phyloP scores from a whole-genome alignment of 2,888 invertebrate species.

The Epinotia brunnichana region DNA sequence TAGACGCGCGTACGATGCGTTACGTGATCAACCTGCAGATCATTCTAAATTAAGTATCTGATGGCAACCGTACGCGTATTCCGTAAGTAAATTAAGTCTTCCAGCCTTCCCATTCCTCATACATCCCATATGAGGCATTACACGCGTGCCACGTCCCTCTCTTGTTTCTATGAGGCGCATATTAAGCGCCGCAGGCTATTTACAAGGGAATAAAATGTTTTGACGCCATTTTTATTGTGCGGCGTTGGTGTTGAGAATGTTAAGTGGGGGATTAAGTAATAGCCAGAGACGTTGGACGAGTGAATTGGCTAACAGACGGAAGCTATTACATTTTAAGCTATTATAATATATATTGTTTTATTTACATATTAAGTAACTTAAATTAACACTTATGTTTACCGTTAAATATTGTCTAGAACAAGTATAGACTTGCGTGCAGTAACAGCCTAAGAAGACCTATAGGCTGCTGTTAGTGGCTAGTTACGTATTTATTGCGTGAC shows the following conservation, averaged over 20 bases:
- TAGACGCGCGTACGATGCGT: too few relatives aligned
- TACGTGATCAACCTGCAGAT: too few relatives aligned
- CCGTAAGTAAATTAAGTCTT: constrained; percentile 1
- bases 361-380: neutral
- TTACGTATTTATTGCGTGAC: too few relatives aligned
- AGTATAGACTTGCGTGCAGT: too few relatives aligned
- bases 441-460: too few relatives aligned
- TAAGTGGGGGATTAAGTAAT: constrained; percentile 41
- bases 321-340: too few relatives aligned
- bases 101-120: constrained; percentile 19
- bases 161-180: constrained; percentile 73
- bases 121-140: constrained; percentile 52
- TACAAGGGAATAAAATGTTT: constrained; percentile 71
- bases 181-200: constrained; percentile 71
- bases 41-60: too few relatives aligned
- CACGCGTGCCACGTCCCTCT: constrained; percentile 66
- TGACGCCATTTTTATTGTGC: constrained; percentile 60
- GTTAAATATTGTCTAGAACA: too few relatives aligned
- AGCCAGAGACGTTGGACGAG: neutral
- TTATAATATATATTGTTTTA: too few relatives aligned
- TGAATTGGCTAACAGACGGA: constrained; percentile 1
- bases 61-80: neutral
- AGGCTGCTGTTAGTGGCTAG: too few relatives aligned
- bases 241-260: constrained; percentile 48
- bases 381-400: too few relatives aligned